Evolutionary conservation across 1,140 invertebrate genomes (phyloP), one percentile per base, ranked within the genome.

Genomic region (Papilio xuthus): DNA sequence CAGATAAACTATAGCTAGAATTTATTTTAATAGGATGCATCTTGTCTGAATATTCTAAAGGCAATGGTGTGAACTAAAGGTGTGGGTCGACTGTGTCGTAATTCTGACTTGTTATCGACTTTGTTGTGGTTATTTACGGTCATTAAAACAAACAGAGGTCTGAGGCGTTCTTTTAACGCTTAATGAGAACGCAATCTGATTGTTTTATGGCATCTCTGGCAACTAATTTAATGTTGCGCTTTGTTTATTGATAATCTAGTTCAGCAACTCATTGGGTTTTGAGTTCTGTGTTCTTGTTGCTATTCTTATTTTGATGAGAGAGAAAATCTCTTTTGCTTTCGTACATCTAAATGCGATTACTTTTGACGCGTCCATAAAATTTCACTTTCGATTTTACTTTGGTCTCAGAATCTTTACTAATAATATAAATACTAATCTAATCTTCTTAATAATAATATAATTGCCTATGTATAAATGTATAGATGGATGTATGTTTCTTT

Each of bases 71-170:
- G 73, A 79, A 85, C 86, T 84, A 82, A 86, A 73, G 82, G 82
- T 78, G 81, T 81, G 83, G 79, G 79, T 79, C 78, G 77, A 84
- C 85, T 82, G 79, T 85, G 87, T 86, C 80, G 84, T 88, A 86
- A 87, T 84, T 84, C 81, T 81, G 81, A 85, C 81, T 87, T 88
- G 87, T 88, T 86, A 87, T 86, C 84, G 81, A 79, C 78, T 78
- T 78, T 83, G 81, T 83, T 86, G 78, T 74, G 69, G 53, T 82
- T 82, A 81, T 82, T 84, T 82, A 84, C 82, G 72, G 79, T 69
- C 73, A 77, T 82, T 87, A 80, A 73, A 83, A 80, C 82, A 79
- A 79, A 83, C 80, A 81, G 69, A 76, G 44, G 47, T 74, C 67
- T 71, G 79, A 78, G 77, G 75, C 78, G 81, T 79, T 80, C 78